phyloP scores from a whole-genome alignment of 2,888 invertebrate genomes.

The Horisme vitalbata region DNA sequence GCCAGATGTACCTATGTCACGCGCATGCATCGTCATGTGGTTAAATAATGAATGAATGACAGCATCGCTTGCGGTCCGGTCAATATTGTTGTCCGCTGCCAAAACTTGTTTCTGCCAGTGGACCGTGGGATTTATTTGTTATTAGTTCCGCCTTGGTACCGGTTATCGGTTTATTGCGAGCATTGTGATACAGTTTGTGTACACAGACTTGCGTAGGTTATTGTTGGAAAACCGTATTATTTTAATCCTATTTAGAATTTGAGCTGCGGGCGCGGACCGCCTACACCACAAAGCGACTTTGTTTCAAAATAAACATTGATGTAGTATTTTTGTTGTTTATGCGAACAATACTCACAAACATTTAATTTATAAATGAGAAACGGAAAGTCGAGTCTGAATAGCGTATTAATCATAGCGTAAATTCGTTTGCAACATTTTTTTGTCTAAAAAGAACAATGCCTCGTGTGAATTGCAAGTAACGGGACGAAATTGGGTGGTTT shows the following conservation, averaged over 20 bases:
- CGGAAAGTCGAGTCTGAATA: not conserved
- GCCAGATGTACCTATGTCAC: slow-evolving; percentile 20
- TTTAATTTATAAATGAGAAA: slow-evolving; percentile 11
- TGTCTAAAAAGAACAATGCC: slow-evolving; percentile 11
- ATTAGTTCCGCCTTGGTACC: slow-evolving; percentile 56
- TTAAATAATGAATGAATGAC: slow-evolving; percentile 34
- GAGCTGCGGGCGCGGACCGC: not conserved
- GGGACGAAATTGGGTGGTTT: slow-evolving; percentile 16
- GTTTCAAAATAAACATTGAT: slow-evolving; percentile 6
- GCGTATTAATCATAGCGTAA: slow-evolving; percentile 3
- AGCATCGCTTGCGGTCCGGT: slow-evolving; percentile 27
- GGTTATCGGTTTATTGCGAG: slow-evolving; percentile 31
- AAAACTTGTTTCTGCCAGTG: slow-evolving; percentile 59
- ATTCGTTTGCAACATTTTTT: slow-evolving; percentile 4
- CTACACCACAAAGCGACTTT: not conserved
- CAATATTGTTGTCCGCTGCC: slow-evolving; percentile 44
- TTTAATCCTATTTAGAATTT: slow-evolving; percentile 2
- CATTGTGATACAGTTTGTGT: slow-evolving; percentile 18
- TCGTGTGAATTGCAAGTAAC: slow-evolving; percentile 15
- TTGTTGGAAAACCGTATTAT: slow-evolving; percentile 1
- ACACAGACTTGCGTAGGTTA: slow-evolving; percentile 10
- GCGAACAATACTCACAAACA: no score
- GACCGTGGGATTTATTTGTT: slow-evolving; percentile 61
- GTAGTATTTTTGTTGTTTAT: slow-evolving; percentile 1
- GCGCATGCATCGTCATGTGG: slow-evolving; percentile 22